Conservation (phyloP, 2,888 invertebrate genomes). For the Ornithoptera priamus region DNA sequence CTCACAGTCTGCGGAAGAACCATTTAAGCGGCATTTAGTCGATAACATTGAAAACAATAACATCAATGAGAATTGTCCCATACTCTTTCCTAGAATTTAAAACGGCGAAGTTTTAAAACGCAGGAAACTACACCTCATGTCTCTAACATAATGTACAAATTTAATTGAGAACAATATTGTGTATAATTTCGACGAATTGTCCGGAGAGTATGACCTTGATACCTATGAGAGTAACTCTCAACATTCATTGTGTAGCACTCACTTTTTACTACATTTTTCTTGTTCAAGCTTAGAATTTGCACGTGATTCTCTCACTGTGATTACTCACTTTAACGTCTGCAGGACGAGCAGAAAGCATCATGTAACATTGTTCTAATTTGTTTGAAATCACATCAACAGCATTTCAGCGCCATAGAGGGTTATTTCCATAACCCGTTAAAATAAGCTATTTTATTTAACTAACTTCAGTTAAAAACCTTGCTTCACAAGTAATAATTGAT, state of each 20-base stretch:
- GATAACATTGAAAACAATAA: slow-evolving; percentile 69
- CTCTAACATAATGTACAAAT: slow-evolving; percentile 1
- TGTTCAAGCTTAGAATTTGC: background rate
- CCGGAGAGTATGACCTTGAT: slow-evolving; percentile 75
- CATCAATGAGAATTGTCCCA: slow-evolving; percentile 67
- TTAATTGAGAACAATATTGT: slow-evolving; percentile 32
- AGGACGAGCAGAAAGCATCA: too few species aligned
- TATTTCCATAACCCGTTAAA: background rate
- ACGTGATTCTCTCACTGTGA: background rate
- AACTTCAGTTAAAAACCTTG: too few species aligned
- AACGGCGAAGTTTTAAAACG: slow-evolving; percentile 30
- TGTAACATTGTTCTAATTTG: too few species aligned
- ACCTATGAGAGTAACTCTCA: slow-evolving; percentile 65
- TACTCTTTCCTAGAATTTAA: slow-evolving; percentile 54
- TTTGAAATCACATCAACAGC: background rate
- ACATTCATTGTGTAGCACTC: slow-evolving; percentile 64
- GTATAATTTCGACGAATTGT: slow-evolving; percentile 62
- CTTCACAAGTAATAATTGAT: too few species aligned
- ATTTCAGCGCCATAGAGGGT: background rate
- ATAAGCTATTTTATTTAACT: too few species aligned
- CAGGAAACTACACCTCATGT: slow-evolving; percentile 32
- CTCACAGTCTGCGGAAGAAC: slow-evolving; percentile 62
- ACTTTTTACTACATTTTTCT: slow-evolving; percentile 55
- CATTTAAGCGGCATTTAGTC: slow-evolving; percentile 66
- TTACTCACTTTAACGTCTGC: background rate